Evolutionary conservation across 2,888 invertebrate species (phyloP), one percentile per base, ranked within the genome.

Genomic region (Watsonalla cultraria): DNA sequence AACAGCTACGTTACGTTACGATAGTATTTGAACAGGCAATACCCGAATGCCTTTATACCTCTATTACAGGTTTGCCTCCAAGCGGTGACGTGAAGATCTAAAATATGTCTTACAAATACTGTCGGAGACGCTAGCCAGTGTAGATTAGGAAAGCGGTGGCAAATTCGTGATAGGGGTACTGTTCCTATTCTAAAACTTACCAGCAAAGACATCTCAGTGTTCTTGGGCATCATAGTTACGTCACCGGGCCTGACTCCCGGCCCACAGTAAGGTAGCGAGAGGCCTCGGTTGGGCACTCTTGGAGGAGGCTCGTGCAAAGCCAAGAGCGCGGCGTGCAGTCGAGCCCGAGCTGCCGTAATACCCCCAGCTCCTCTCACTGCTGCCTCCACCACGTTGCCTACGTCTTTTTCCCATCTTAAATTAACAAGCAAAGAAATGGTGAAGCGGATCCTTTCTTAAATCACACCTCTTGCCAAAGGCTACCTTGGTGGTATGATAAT

Each of bases 241-340:
- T 91, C 91, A 0, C 91, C 91, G 0, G 88, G 88, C 7, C 88
- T 67, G 33, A 91, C 91, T 24, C 91, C 92, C 46, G 92, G 91
- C 37, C 93, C 93, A 70, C 92, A 92, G 78, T 93, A 93, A 57
- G 92, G 92, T 53, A 92, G 85, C 59, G 92, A 90, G 14, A 92
- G 92, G 14, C 91, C 92, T 1, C 90, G 76, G 68, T 90, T 90
- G 45, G 88, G 84, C 47, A 79, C 69, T 37, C 74, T 70, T 6
- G 72, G 74, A 2, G 66, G 55, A 0, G 82, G 74, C 55, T 82
- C 83, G 65, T 84, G 88, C 4, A 90, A 68, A 0, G 90, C 87
- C 9, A 88, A 68, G 6, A 90, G 66, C 0, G 90, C 90, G 0
- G 89, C 90, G 55, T 90, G 90, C 0, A 90, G 74, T 0, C 90